Conservation (phyloP, 2,797 vertebrate species). For the Danio aesculapii region DNA sequence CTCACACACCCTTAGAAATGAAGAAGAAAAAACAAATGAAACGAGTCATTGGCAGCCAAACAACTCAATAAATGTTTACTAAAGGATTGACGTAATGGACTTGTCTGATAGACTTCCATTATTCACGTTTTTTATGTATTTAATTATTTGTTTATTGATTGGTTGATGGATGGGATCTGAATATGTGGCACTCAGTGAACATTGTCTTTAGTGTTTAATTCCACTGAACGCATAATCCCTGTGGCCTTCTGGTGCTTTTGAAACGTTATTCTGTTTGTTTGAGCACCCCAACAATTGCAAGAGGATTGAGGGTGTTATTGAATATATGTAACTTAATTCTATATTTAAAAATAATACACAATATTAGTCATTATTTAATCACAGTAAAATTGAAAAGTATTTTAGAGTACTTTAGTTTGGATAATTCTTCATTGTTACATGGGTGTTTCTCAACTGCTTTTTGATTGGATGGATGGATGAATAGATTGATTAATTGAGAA, state of each 20-base stretch:
- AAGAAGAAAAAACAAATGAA: too few species aligned
- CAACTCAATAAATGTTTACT: neutral
- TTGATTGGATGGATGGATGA: too few species aligned
- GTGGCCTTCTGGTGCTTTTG: neutral
- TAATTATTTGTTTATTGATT: neutral
- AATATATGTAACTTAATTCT: too few species aligned
- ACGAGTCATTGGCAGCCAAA: neutral
- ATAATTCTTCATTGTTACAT: too few species aligned
- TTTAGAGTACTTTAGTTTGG: too few species aligned
- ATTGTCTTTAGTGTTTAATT: neutral
- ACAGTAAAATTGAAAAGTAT: too few species aligned
- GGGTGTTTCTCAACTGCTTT: too few species aligned
- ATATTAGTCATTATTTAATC: too few species aligned
- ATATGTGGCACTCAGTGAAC: neutral
- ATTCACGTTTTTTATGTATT: neutral
- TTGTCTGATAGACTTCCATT: neutral
- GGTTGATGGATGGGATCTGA: neutral
- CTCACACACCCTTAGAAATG: neutral
- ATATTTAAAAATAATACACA: too few species aligned
- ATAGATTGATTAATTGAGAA: too few species aligned
- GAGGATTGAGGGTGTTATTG: neutral
- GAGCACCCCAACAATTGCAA: neutral
- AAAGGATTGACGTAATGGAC: neutral
- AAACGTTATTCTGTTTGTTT: neutral
- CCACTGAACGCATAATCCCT: neutral